Conservation (phyloP, 2,113 vertebrate genomes). For the Neogobius melanostomus region DNA sequence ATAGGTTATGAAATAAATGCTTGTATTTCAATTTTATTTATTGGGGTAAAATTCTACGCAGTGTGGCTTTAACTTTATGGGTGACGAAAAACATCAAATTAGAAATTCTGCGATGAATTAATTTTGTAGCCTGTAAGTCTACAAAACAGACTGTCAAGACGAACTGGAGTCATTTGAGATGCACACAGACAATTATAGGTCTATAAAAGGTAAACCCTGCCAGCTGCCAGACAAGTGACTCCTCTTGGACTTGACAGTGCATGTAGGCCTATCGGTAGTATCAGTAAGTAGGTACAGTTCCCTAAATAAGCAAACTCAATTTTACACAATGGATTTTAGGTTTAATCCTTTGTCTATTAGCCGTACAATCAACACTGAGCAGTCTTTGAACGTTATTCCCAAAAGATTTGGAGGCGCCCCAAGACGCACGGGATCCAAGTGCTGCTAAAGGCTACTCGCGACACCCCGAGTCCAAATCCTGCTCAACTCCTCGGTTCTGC, state of each 20-base stretch:
- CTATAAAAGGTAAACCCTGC: not conserved
- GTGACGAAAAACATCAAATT: conserved; percentile 14
- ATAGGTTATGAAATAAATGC: no score
- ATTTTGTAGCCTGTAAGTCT: conserved; percentile 10
- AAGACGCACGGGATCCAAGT: conserved; percentile 5
- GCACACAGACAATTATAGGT: conserved; percentile 12
- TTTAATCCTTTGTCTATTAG: no score
- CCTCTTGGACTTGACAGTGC: no score
- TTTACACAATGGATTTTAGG: no score
- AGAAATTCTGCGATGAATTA: conserved; percentile 26
- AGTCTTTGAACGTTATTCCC: no score
- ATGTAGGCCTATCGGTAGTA: no score
- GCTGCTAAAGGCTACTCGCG: not conserved
- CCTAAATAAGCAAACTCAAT: no score
- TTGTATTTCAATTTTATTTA: no score
- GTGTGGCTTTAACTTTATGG: not conserved
- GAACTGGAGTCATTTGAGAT: conserved; percentile 16
- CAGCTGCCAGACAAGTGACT: no score
- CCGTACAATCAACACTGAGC: no score
- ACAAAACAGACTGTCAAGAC: conserved; percentile 6
- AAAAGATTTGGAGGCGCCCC: not conserved
- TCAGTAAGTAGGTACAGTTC: no score
- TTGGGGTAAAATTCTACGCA: no score
- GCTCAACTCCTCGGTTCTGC: conserved; percentile 42
- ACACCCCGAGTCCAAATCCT: conserved; percentile 50